Conservation (phyloP, 2,113 vertebrate genomes). For the Limnothrissa miodon region DNA sequence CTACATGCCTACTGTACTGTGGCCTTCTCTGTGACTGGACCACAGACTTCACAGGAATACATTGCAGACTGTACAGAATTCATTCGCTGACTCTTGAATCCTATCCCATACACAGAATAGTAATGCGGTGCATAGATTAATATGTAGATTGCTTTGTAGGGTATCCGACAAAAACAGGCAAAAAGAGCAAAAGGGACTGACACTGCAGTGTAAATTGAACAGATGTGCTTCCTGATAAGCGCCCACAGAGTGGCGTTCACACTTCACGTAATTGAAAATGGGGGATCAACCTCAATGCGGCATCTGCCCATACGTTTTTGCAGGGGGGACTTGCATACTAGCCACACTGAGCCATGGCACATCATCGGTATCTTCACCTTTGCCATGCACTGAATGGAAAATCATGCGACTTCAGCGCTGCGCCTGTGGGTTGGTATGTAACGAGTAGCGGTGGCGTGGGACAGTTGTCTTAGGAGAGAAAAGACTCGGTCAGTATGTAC, state of each 20-base stretch:
- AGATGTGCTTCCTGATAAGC: constrained; percentile 12
- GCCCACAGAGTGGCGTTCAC: not conserved
- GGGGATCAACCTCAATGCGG: constrained; percentile 21
- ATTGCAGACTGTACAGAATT: not conserved
- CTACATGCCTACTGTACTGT: constrained; percentile 3
- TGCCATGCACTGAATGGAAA: not conserved
- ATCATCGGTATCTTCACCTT: not conserved
- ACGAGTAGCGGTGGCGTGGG: not conserved
- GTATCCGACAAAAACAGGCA: not conserved
- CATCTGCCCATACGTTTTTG: not conserved
- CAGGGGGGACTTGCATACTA: not conserved
- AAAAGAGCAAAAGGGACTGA: not conserved
- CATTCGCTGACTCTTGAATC: not conserved
- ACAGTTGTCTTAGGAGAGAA: not conserved
- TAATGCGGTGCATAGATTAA: not conserved
- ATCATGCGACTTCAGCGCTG: not conserved
- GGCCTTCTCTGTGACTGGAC: not conserved
- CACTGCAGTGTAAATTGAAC: constrained; percentile 5
- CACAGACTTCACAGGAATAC: not conserved
- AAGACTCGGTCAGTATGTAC: not conserved
- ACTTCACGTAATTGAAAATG: constrained; percentile 11
- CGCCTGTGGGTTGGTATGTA: not conserved
- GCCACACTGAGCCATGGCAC: not conserved
- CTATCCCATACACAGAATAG: not conserved
- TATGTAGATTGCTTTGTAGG: constrained; percentile 16